Evolutionary conservation across 2,888 invertebrate genomes (phyloP), one percentile per base, ranked within the genome.

Genomic region (Coleophora deauratella): DNA sequence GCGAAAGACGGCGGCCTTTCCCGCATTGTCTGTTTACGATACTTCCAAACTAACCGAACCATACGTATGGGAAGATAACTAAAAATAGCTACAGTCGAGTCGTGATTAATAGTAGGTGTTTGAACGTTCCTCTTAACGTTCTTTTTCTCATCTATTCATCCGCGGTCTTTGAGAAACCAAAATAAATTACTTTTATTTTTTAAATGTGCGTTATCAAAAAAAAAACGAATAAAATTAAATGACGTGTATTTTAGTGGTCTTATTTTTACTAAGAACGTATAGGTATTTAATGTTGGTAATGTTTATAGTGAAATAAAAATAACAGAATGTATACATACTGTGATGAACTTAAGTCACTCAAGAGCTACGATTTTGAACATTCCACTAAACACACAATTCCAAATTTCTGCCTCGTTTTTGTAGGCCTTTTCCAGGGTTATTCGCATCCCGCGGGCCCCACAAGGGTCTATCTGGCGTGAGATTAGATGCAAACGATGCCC

Each of bases 401-500:
- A 6, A 21, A 21, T 21, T 4, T 21, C 21, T 21, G 3, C 3
- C 21, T 21, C 21, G 21, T 21, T 21, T n/a, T 21, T 21, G 6
- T 21, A 6, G 6, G 21, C 6, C 21, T 4, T 21, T 21, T 21
- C 21, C 21, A 21, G 21, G 21, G 21, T 14, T 12, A 12, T 11
- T 9, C 21, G 27, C n/a, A 52, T 56, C 72, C 60, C 61, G 47
- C 39, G 66, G 56, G 66, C 59, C n/a, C 49, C 53, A 47, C 59
- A 54, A 61, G 62, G 70, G 66, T 59, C 62, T 63, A 62, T 72
- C 67, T 71, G 70, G 61, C 55, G 55, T 61, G 56, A 75, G 76
- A 81, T 80, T 79, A 84, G 75, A 82, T 80, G 80, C 78, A 82
- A 82, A 84, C 70, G 80, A 78, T 66, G 70, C 69, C 62, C 62